Base-by-base conservation (phyloP, 2,888 invertebrate species). In the Agonum fuliginosum region DNA sequence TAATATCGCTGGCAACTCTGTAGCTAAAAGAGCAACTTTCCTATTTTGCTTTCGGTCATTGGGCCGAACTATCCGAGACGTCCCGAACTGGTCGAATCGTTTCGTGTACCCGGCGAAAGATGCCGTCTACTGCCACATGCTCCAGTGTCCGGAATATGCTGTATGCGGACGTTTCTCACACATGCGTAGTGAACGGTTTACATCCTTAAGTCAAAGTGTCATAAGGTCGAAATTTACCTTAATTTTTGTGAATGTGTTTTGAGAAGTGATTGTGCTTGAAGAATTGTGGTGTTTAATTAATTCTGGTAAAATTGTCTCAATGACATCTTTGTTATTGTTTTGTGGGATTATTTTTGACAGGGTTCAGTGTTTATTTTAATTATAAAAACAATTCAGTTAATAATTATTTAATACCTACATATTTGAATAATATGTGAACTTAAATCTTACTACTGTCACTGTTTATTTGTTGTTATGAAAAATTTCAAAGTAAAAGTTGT, bases 131-230 rank as follows among this genome's bases (percentile, higher is more conserved):
- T 46, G 46, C 62, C 74, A 74, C 74, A 74, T 74, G 74, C 62
- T 74, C 74, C 74, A 74, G 74, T 74, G 74, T 74, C 62, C 74
- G 74, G 24, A 27, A 46, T 74, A 65, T 65, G 27, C 17, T 74
- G 62, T 41, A 62, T 74, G 74, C 74, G 65, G 65, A 46, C 43
- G 74, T 74, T 65, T 74, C 71, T 34, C 43, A 74, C 65, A 74
- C 74, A 74, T 74, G 74, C 74, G 74, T 74, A 65, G 12, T 74
- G 43, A 4, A 17, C 58, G 30, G 58, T 46, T 62, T 24, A 27
- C 46, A 27, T 22, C 74, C 41, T 65, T 46, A 74, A 30, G 43
- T 27, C 12, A 62, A 3, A 41, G 41, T 41, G 62, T 43, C 58
- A 17, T 74, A 74, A 74, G 65, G 74, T 46, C 65, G 58, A 58